Percentiles rank a stretch among this genome's conserved stretches.
phyloP scores from a whole-genome alignment of 1,140 invertebrate genomes.

The Aphelinus certus region DNA sequence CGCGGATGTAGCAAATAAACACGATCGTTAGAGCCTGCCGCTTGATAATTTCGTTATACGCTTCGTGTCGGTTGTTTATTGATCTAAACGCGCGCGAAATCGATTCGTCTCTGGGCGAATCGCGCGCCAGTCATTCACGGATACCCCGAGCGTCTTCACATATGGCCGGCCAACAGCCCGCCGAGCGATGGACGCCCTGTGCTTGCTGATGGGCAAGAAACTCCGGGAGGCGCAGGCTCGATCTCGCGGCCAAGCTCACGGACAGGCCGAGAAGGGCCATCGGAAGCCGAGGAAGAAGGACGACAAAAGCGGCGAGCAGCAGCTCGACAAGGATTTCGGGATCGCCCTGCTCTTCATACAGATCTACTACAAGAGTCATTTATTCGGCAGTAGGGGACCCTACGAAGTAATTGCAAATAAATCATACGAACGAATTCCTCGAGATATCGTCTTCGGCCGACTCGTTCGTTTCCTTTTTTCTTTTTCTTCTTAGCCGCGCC shows the following conservation, averaged over 20 bases:
- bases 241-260: not conserved
- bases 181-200: slow-evolving; percentile 23
- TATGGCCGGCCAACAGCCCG: not conserved
- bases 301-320: not conserved
- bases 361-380: slow-evolving; percentile 26
- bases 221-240: not conserved
- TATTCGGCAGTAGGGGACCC: not conserved
- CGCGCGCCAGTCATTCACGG: too few relatives aligned
- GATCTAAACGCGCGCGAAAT: not conserved
- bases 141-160: not conserved
- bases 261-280: not conserved
- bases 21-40: not conserved
- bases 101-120: too few relatives aligned
- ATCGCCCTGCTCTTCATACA: slow-evolving; percentile 18
- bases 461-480: too few relatives aligned
- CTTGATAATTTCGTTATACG: slow-evolving; percentile 26
- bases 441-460: too few relatives aligned
- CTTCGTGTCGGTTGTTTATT: not conserved
- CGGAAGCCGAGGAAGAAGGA: slow-evolving; percentile 1
- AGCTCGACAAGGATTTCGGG: slow-evolving; percentile 4
- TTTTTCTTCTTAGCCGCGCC: too few relatives aligned
- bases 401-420: too few relatives aligned
- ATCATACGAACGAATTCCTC: too few relatives aligned
- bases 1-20: slow-evolving; percentile 3
- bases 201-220: slow-evolving; percentile 22